Evolutionary conservation across 2,888 invertebrate genomes (phyloP).

Genomic region (Cancer borealis): DNA sequence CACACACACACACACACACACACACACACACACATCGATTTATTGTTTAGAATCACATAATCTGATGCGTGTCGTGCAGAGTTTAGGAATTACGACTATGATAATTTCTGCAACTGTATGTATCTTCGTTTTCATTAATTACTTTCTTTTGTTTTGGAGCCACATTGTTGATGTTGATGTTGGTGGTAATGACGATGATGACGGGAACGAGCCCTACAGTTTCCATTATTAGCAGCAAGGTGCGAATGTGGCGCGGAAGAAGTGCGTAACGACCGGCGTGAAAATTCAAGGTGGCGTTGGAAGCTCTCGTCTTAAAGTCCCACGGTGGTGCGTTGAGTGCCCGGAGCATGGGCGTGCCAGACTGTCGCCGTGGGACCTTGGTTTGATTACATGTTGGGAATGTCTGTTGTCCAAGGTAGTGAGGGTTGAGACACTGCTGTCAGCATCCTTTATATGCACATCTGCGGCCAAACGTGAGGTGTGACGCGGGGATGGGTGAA

Average conservation of each 20-base stretch:
- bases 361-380: not conserved
- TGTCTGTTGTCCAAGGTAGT: slow-evolving; percentile 12
- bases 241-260: not conserved
- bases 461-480: not conserved
- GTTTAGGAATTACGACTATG: not conserved
- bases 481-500: not conserved
- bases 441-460: not conserved
- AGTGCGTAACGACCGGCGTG: not conserved
- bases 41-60: not conserved
- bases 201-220: not conserved
- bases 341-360: not conserved
- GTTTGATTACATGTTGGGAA: not conserved
- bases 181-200: not conserved
- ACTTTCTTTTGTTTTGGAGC: not conserved
- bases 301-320: not conserved
- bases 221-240: not conserved
- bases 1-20: slow-evolving; percentile 52
- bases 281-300: not conserved
- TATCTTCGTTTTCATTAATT: not conserved
- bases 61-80: not conserved
- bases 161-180: not conserved
- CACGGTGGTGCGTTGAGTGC: not conserved
- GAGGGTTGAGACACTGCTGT: not conserved
- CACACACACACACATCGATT: not conserved
- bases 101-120: no score